These are phyloP conservation scores for Ooceraea biroi DNA, from an alignment of 1,140 invertebrate genomes.

Conservation along the genomic window DNA sequence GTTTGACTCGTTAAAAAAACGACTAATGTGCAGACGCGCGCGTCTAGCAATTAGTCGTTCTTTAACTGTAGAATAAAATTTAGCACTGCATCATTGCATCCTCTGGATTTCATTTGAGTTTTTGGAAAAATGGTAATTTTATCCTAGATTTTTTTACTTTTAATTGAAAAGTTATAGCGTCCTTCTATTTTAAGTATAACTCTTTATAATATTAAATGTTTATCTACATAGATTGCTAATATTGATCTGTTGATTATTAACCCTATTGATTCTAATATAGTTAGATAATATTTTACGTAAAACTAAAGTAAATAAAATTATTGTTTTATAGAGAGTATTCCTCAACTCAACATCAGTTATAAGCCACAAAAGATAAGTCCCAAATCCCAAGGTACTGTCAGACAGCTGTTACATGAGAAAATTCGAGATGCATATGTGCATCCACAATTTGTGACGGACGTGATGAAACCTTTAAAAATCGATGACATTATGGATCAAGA, in stretches of 20 bases:
- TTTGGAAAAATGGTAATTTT: too few relatives aligned
- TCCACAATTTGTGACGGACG: conserved; percentile 99
- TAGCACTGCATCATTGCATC: too few relatives aligned
- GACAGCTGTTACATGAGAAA: conserved; percentile 97
- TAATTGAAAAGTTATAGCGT: too few relatives aligned
- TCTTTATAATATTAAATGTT: too few relatives aligned
- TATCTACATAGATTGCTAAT: too few relatives aligned
- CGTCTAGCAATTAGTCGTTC: too few relatives aligned
- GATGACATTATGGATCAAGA: conserved; percentile 99
- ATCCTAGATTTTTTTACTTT: too few relatives aligned
- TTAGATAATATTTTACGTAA: neutral
- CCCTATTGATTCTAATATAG: neutral
- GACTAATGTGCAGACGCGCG: too few relatives aligned
- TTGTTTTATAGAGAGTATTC: conserved; percentile 90
- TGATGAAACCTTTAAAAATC: conserved; percentile 99
- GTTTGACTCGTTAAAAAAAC: too few relatives aligned
- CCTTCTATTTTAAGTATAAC: neutral
- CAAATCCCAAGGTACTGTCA: conserved; percentile 97
- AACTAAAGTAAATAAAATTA: conserved; percentile 25
- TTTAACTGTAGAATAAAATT: too few relatives aligned
- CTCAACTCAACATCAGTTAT: conserved; percentile 98
- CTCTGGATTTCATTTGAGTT: too few relatives aligned
- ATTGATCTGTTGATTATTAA: too few relatives aligned
- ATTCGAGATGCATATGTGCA: conserved; percentile 98
- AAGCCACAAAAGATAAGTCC: conserved; percentile 99